Evolutionary conservation across 2,888 invertebrate species (phyloP), one percentile per base, ranked within the genome.

Genomic region (Dicranocentrus wangi): DNA sequence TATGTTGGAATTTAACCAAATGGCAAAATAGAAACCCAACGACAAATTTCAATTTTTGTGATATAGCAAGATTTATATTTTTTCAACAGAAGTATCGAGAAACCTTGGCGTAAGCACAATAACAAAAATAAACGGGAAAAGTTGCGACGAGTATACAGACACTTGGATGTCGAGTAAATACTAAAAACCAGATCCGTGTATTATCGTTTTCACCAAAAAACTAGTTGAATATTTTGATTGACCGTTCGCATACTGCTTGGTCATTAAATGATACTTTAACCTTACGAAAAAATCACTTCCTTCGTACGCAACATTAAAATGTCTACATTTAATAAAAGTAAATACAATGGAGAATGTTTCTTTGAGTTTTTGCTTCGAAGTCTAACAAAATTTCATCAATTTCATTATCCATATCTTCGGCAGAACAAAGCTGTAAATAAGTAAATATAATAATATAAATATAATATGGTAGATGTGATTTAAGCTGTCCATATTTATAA

Each of bases 371-470:
- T 68, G 93, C 92, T 90, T 99, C 99, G 90, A 98, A 98, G 86
- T 96, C 95, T 88, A 96, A 95, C 73, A 99, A 90, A 72, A 99
- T 91, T 90, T 98, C 97, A 90, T 99, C 98, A 87, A 99, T 97
- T 88, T 99, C 98, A 90, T 98, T 97, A 89, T 99, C 99, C 88
- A 99, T 90, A 89, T 99, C 99, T 81, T 95, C 94, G 87, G 94
- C 94, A 88, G 94, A 93, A 17, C 94, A 93, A 91, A 99, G 91
- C 94, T 77, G 51, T 72, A 91, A 90, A 82, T 87, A 75, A 78
- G 76, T 81, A 58, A 65, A 66, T 78, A 79, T 32, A 51, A 15
- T 17, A 15, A 21, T 2, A 10, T 32, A 7, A 32, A 32, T 7
- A 32, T 32, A 10, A 10, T 32, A 32, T 32, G 32, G 32, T 10